Evolutionary conservation across 2,113 vertebrate genomes (phyloP).

Genomic region (Austrofundulus limnaeus): DNA sequence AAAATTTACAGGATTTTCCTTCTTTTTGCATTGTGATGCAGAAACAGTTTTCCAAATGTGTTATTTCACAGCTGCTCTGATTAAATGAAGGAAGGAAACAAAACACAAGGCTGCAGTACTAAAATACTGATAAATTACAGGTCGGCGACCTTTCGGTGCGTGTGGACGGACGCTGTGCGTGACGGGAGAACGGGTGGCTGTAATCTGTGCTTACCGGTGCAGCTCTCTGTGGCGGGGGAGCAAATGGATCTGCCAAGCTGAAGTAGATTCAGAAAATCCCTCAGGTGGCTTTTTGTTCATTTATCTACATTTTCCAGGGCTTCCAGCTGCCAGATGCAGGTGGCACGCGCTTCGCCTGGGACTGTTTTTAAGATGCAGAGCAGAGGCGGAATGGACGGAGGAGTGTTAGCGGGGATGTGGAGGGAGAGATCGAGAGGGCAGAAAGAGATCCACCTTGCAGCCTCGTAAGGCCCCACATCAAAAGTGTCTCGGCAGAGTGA

Average conservation of each 20-base stretch:
- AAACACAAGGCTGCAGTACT: slow-evolving; percentile 55
- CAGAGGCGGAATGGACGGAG: slow-evolving; percentile 34
- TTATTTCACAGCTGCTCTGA: slow-evolving; percentile 38
- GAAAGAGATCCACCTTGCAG: slow-evolving; percentile 41
- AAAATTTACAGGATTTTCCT: slow-evolving; percentile 49
- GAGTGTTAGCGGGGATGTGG: slow-evolving; percentile 33
- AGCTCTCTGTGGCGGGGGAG: slow-evolving; percentile 72
- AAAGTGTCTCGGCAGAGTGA: slow-evolving; percentile 51
- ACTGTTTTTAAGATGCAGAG: slow-evolving; percentile 75
- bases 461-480: slow-evolving; percentile 20
- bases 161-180: slow-evolving; percentile 52
- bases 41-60: slow-evolving; percentile 59
- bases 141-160: slow-evolving; percentile 56
- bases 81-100: slow-evolving; percentile 36
- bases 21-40: slow-evolving; percentile 51
- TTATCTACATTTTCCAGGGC: slow-evolving; percentile 81
- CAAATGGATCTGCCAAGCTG: slow-evolving; percentile 80
- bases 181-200: slow-evolving; percentile 62
- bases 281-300: slow-evolving; percentile 79
- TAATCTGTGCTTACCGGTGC: slow-evolving; percentile 81
- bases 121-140: slow-evolving; percentile 72
- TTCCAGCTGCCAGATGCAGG: slow-evolving; percentile 80
- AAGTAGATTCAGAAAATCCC: slow-evolving; percentile 81
- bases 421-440: slow-evolving; percentile 52
- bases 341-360: slow-evolving; percentile 78